These are phyloP conservation scores for Leptopilina clavipes DNA, from an alignment of 1,140 invertebrate species.

Conservation along the genomic window DNA sequence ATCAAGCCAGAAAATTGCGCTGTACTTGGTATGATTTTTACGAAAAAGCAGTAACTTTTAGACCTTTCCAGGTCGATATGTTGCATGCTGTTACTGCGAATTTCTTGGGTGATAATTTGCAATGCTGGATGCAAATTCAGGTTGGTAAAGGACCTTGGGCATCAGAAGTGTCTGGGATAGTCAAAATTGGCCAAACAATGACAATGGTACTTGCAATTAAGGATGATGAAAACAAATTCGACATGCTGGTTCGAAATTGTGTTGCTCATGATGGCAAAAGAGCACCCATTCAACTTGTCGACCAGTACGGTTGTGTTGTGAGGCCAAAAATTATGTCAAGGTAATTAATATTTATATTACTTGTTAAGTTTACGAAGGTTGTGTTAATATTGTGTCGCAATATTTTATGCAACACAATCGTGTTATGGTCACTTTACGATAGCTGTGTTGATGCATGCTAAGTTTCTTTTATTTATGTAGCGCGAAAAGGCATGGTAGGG, in stretches of 20 bases:
- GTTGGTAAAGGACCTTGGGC: conserved; percentile 96
- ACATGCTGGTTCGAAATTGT: conserved; percentile 95
- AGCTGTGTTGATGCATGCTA: no score
- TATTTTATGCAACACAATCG: no score
- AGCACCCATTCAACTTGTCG: conserved; percentile 93
- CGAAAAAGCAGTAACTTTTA: conserved; percentile 94
- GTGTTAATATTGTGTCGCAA: no score
- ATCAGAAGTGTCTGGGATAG: conserved; percentile 94
- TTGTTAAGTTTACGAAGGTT: no score
- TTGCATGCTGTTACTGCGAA: conserved; percentile 94
- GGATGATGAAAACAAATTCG: conserved; percentile 96
- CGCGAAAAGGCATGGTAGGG: no score
- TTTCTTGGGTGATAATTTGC: conserved; percentile 94
- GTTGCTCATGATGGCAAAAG: conserved; percentile 95
- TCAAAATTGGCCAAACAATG: conserved; percentile 97
- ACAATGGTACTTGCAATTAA: conserved; percentile 96
- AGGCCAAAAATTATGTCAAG: conserved; percentile 93
- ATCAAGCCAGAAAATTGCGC: conserved; percentile 88
- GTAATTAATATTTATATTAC: conserved; percentile 50
- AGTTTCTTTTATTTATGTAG: no score
- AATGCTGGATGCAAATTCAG: conserved; percentile 98
- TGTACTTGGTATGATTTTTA: conserved; percentile 98
- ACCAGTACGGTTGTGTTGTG: conserved; percentile 93
- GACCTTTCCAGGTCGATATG: conserved; percentile 96
- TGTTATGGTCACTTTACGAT: no score